phyloP scores from a whole-genome alignment of 2,113 vertebrate genomes.

The Perca flavescens region DNA sequence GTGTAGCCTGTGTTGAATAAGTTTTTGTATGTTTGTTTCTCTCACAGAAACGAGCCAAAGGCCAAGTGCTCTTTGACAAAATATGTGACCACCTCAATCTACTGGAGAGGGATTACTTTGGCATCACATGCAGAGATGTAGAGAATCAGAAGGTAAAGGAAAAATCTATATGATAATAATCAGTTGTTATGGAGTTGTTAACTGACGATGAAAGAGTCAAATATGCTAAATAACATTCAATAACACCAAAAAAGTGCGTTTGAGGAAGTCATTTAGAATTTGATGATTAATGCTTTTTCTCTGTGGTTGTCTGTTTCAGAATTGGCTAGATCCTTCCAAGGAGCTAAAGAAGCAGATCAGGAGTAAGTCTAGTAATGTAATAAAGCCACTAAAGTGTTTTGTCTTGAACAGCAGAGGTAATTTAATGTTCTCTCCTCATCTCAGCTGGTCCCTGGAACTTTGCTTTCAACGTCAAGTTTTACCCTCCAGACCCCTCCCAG shows the following conservation, averaged over 20 bases:
- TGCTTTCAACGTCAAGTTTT: slow-evolving; percentile 98
- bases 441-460: slow-evolving; percentile 97
- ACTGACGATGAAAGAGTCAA: not conserved
- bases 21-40: slow-evolving; percentile 32
- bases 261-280: not conserved
- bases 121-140: slow-evolving; percentile 91
- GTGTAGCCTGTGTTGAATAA: not conserved
- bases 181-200: no score
- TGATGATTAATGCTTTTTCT: not conserved
- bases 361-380: slow-evolving; percentile 86
- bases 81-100: slow-evolving; percentile 97
- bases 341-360: slow-evolving; percentile 98
- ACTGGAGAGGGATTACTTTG: slow-evolving; percentile 97
- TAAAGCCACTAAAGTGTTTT: not conserved
- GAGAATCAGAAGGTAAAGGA: slow-evolving; percentile 94
- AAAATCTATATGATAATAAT: not conserved
- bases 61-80: slow-evolving; percentile 94
- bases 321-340: slow-evolving; percentile 96
- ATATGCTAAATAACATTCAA: not conserved
- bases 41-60: slow-evolving; percentile 91
- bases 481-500: slow-evolving; percentile 96
- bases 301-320: slow-evolving; percentile 85
- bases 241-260: no score
- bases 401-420: not conserved
- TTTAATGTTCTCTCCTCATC: slow-evolving; percentile 49